Evolutionary conservation across 2,113 vertebrate genomes (phyloP).

Genomic region (Mobula hypostoma): DNA sequence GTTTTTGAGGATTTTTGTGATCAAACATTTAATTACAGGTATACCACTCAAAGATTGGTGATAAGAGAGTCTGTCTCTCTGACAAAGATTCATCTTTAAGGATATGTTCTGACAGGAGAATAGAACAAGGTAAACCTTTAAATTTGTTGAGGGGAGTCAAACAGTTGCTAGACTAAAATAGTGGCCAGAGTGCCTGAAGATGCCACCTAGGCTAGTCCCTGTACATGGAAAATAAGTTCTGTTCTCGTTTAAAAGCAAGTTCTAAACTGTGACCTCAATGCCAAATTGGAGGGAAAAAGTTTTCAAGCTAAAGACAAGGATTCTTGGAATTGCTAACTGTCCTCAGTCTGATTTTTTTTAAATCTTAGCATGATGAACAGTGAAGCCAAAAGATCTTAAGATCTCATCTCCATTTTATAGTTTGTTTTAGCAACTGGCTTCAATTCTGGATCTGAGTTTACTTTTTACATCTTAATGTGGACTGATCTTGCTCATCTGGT

Average conservation of each 20-base stretch:
- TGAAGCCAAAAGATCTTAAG: neutral
- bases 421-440: neutral
- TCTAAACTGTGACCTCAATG: neutral
- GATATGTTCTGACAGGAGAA: conserved; percentile 26
- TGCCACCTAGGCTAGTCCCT: neutral
- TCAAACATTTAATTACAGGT: conserved; percentile 50
- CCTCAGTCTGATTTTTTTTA: neutral
- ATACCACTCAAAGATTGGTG: conserved; percentile 49
- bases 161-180: conserved; percentile 14
- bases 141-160: conserved; percentile 20
- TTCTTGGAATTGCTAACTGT: conserved; percentile 11
- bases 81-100: conserved; percentile 24
- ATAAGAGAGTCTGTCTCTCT: conserved; percentile 47
- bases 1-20: conserved; percentile 33
- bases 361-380: neutral
- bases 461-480: neutral
- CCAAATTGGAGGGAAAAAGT: neutral
- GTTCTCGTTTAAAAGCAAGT: neutral
- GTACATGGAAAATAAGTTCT: neutral
- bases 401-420: neutral
- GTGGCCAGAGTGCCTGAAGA: neutral
- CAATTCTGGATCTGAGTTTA: neutral
- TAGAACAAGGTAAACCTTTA: conserved; percentile 33
- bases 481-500: neutral
- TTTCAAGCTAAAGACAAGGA: conserved; percentile 15